Evolutionary conservation across 2,888 invertebrate species (phyloP), one percentile per base, ranked within the genome.

Genomic region (Dryobota labecula): DNA sequence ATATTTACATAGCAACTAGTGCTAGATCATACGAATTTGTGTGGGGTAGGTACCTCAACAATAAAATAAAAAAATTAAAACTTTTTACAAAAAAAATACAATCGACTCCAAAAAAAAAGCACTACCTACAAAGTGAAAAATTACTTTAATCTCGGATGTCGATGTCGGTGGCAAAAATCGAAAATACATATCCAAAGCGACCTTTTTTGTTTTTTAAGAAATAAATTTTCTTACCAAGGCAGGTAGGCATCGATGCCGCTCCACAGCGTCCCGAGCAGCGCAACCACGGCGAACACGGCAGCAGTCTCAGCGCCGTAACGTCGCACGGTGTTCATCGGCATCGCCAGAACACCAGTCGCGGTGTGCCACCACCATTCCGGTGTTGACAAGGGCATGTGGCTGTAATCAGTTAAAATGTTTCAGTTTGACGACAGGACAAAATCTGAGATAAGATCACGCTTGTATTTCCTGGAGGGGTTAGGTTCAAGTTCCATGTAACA

Each of bases 291-390:
- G 47, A 97, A 96, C 2, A 98, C 95, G 0, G 97, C 97, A 1
- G 97, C 96, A 13, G 97, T 98, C 93, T 98, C 98, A 8, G 97
- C 97, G 47, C 97, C 97, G 89, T 98, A 98, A 64, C 97, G 97
- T 47, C 98, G 96, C 62, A 98, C 97, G 9, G 97, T 97, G 80
- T 97, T 98, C 98, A 98, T 97, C n/a, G 98, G 98, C 89, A 98
- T 95, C 15, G 98, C 97, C 70, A 98, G 88, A 93, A 97, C 97
- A 51, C 98, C 98, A 15, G 97, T 97, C 86, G 97, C 96, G 3
- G 98, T 98, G 88, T 98, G 98, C 98, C 98, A 98, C 98, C 98
- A 98, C 98, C 98, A 98, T 92, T 98, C 98, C 0, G 98, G 98
- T 1, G 98, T 98, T 86, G 98, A 97, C 15, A 98, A 92, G 1